Base-by-base conservation (phyloP, 1,140 invertebrate genomes). In the Hypsibius dujardini region DNA sequence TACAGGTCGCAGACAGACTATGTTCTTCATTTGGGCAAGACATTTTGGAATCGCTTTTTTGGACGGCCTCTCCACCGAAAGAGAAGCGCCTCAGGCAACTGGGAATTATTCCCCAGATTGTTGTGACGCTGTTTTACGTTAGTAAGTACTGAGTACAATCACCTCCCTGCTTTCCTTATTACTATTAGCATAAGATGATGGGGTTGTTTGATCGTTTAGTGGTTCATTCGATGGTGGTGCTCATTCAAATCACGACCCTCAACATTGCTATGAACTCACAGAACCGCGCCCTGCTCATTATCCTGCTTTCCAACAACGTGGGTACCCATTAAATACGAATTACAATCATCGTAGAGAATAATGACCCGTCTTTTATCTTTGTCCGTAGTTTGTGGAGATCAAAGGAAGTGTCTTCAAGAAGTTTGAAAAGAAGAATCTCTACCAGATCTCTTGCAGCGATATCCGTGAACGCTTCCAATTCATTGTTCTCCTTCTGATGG, bases 231-330 rank as follows among this genome's bases (percentile, higher is more conserved):
- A 83, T 93, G 72, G 78, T 98, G 70, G 90, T 98, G 46, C 71
- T 76, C 45, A 88, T 91, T 76, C 87, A 96, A 88, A 92, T 92
- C 40, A 95, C 92, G 45, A 92, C 92, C 46, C 82, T 99, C 1
- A 98, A 98, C 83, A 95, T 99, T 69, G 96, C 96, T 2, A 95
- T 99, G 73, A 99, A 99, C 80, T 96, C 95, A 0, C 95, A 92
- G 76, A 98, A 97, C 78, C 95, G 98, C 80, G 91, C 92, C 70
- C 82, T 99, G 47, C 84, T 98, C 1, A 97, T 94, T 2, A 96
- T 99, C 69, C 95, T 98, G 89, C 95, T 99, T 87, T 97, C 94
- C 0, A 99, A 98, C 79, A 99, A 99, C 84, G 90, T 92, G 84
- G 89, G 87, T 87, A 28, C 28, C 28, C 28, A 28, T 28, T 28